These are phyloP conservation scores for Epiblema foenella DNA, from an alignment of 2,888 invertebrate genomes.

Conservation along the genomic window DNA sequence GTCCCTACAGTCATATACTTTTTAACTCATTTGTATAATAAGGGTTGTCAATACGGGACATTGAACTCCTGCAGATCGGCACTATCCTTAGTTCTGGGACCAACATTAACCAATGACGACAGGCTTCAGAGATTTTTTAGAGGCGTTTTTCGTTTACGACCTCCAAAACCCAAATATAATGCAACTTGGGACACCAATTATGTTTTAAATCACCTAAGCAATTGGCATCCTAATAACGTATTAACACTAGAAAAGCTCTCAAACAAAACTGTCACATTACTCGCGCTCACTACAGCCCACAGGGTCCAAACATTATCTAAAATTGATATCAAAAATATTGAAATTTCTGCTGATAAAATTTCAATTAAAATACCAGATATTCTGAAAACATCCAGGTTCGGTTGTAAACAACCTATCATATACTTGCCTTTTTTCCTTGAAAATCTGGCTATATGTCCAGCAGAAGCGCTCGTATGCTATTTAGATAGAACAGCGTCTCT, in stretches of 20 bases:
- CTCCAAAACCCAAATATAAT: slow-evolving; percentile 16
- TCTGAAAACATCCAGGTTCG: slow-evolving; percentile 4
- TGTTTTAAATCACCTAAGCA: neutral
- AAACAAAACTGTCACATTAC: slow-evolving; percentile 10
- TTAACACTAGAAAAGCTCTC: slow-evolving; percentile 7
- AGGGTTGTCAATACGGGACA: slow-evolving; percentile 20
- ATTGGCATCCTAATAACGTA: neutral
- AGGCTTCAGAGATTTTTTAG: slow-evolving; percentile 16
- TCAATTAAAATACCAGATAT: slow-evolving; percentile 25
- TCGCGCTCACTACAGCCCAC: slow-evolving; percentile 16
- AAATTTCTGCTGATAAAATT: neutral
- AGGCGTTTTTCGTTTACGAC: slow-evolving; percentile 12
- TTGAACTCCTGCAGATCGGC: slow-evolving; percentile 15
- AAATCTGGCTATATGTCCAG: slow-evolving; percentile 8
- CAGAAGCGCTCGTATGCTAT: neutral
- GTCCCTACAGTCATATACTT: slow-evolving; percentile 3
- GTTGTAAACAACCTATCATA: slow-evolving; percentile 5
- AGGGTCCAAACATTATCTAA: slow-evolving; percentile 25
- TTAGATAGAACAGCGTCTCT: neutral
- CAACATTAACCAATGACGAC: slow-evolving; percentile 2
- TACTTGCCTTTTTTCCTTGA: slow-evolving; percentile 5
- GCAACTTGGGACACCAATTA: slow-evolving; percentile 1
- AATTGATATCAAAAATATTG: slow-evolving; percentile 13
- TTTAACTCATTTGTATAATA: slow-evolving; percentile 7
- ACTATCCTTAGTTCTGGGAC: slow-evolving; percentile 4